Conservation (phyloP, 2,888 invertebrate genomes). For the Rhamnusium bicolor region DNA sequence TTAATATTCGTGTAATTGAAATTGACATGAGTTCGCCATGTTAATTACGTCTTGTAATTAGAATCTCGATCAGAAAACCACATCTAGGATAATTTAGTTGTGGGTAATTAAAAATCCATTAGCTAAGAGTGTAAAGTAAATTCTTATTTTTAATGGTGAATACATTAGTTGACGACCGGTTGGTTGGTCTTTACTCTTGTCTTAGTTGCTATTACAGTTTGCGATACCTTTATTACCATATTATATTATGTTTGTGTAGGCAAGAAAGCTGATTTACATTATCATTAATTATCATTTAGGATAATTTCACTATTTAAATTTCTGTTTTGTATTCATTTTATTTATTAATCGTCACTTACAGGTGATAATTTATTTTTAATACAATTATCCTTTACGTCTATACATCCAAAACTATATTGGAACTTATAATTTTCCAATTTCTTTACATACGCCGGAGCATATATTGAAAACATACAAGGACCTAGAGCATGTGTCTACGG, state of each 20-base stretch:
- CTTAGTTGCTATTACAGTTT: constrained; percentile 51
- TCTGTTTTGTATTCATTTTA: constrained; percentile 27
- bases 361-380: background rate
- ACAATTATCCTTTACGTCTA: background rate
- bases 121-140: constrained; percentile 69
- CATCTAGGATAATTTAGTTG: constrained; percentile 68
- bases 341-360: constrained; percentile 21
- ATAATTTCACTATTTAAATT: constrained; percentile 32
- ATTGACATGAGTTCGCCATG: constrained; percentile 67
- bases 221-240: constrained; percentile 53
- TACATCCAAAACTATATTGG: too few relatives aligned
- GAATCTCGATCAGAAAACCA: constrained; percentile 67
- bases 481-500: too few relatives aligned
- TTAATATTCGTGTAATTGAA: constrained; percentile 68
- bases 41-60: constrained; percentile 68
- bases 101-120: constrained; percentile 71
- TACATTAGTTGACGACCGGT: constrained; percentile 60
- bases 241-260: constrained; percentile 51
- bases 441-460: too few relatives aligned
- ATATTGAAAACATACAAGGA: too few relatives aligned
- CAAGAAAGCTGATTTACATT: constrained; percentile 50
- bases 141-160: constrained; percentile 67
- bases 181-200: constrained; percentile 46
- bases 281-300: constrained; percentile 56
- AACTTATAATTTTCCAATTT: too few relatives aligned